Base-by-base conservation (phyloP, 2,888 invertebrate species). In the Ceramica pisi region DNA sequence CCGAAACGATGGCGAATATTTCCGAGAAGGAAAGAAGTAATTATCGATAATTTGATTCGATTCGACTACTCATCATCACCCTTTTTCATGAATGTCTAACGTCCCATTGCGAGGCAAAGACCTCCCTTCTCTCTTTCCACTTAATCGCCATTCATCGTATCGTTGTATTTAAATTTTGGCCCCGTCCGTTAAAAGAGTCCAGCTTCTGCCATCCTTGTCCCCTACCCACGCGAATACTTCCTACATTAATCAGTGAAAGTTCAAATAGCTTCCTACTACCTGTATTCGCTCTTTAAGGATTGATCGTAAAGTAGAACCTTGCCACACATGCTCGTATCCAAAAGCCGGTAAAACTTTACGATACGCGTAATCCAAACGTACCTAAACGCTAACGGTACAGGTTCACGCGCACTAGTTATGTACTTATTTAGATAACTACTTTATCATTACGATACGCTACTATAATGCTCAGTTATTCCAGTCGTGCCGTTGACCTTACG, bases 351-450 rank as follows among this genome's bases (percentile, higher is more conserved):
- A 19, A 48, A 26, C n/a, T 19, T n/a, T 31, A 61, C 35, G 16
- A 64, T 69, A 51, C 65, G 19, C 61, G 57, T 67, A 67, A 80
- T 51, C 23, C 12, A 35, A 55, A 63, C 48, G 48, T 74, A 60
- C 50, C 31, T 56, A 67, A 73, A 67, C 48, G 46, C 2, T 41
- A 62, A 68, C 69, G 53, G 50, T 64, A 71, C 71, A 48, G 68
- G 64, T 78, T 31, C 46, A 67, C 26, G 16, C 62, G 51, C 50
- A 67, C 51, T 41, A 9, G 53, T 75, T 83, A 71, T 65, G 71
- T 62, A 38, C 23, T 12, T 53, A 60, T 76, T 75, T 63, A 70
- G 56, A 68, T 77, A 71, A 57, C 48, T 50, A 71, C 41, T 57
- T 70, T 14, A 75, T 67, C 51, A 57, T 48, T 35, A 65, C 55